Conservation (phyloP, 1,140 invertebrate genomes). For the Procambarus clarkii region DNA sequence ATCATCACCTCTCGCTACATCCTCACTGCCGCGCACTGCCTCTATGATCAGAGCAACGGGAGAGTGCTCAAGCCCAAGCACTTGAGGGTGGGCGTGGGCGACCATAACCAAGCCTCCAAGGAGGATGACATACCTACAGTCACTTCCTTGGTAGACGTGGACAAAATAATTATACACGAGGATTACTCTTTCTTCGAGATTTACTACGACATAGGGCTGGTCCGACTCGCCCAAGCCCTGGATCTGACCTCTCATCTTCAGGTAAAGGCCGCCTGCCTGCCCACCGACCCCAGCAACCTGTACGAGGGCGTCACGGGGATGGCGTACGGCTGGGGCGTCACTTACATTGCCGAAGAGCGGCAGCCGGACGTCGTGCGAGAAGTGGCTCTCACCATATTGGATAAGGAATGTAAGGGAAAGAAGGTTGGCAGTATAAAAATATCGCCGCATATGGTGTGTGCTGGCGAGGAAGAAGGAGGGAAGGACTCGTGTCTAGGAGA, state of each 20-base stretch:
- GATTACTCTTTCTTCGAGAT: neutral
- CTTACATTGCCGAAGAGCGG: slow-evolving; percentile 13
- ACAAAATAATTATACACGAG: neutral
- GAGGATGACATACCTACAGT: slow-evolving; percentile 13
- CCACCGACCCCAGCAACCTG: slow-evolving; percentile 16
- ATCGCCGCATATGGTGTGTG: slow-evolving; percentile 85
- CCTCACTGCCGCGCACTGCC: slow-evolving; percentile 71
- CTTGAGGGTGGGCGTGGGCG: slow-evolving; percentile 27
- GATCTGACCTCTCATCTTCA: slow-evolving; percentile 27
- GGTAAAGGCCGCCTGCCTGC: slow-evolving; percentile 61
- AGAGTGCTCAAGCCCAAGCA: neutral
- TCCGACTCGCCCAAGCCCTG: slow-evolving; percentile 56
- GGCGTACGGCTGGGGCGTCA: slow-evolving; percentile 73
- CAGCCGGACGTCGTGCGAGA: slow-evolving; percentile 74
- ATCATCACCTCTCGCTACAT: slow-evolving; percentile 60
- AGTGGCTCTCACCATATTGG: slow-evolving; percentile 74
- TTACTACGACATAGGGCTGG: slow-evolving; percentile 75
- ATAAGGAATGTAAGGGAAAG: neutral
- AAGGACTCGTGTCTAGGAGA: slow-evolving; percentile 85
- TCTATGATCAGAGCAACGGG: slow-evolving; percentile 7
- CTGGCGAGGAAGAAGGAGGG: slow-evolving; percentile 84
- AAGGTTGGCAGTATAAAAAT: neutral
- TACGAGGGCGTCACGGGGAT: slow-evolving; percentile 23
- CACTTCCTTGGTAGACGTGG: slow-evolving; percentile 35
- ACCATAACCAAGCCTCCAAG: slow-evolving; percentile 5